A percentile compares a stretch with the other conserved stretches of the same genome.
phyloP scores from a whole-genome alignment of 2,888 invertebrate genomes.

The Blera fallax region DNA sequence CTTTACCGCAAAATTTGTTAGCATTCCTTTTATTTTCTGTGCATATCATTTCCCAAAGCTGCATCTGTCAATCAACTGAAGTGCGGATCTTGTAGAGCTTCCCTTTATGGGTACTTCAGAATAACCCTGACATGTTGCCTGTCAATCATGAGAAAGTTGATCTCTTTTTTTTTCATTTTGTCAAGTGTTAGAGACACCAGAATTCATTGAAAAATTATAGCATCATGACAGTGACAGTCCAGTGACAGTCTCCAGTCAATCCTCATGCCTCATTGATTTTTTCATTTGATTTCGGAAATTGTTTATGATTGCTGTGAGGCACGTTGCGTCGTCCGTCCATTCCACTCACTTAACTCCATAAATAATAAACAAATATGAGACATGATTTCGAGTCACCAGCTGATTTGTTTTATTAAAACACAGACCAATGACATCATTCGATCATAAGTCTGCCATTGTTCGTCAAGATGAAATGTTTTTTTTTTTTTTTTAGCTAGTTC shows the following conservation, averaged over 20 bases:
- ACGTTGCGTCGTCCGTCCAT: neutral
- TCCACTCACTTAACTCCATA: neutral
- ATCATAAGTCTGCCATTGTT: neutral
- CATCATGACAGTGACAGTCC: conserved; percentile 14
- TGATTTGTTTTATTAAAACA: conserved; percentile 4
- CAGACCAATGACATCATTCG: conserved; percentile 47
- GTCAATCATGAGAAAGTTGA: conserved; percentile 36
- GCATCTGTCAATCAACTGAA: conserved; percentile 46
- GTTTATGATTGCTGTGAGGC: conserved; percentile 28
- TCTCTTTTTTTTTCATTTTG: conserved; percentile 13
- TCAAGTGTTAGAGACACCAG: too few relatives aligned
- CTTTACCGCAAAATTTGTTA: too few relatives aligned
- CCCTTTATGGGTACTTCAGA: neutral
- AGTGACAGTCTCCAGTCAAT: neutral
- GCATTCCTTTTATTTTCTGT: neutral
- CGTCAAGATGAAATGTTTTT: neutral
- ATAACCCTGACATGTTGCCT: conserved; percentile 11
- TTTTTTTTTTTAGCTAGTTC: neutral
- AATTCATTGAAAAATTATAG: too few relatives aligned
- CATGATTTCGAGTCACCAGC: neutral
- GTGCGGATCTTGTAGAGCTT: conserved; percentile 23
- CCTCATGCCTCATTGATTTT: conserved; percentile 35
- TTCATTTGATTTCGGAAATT: conserved; percentile 51
- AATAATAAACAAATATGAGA: neutral
- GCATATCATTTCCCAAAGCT: conserved; percentile 1